Conservation (phyloP, 2,888 invertebrate species). For the Melinopterus prodromus region DNA sequence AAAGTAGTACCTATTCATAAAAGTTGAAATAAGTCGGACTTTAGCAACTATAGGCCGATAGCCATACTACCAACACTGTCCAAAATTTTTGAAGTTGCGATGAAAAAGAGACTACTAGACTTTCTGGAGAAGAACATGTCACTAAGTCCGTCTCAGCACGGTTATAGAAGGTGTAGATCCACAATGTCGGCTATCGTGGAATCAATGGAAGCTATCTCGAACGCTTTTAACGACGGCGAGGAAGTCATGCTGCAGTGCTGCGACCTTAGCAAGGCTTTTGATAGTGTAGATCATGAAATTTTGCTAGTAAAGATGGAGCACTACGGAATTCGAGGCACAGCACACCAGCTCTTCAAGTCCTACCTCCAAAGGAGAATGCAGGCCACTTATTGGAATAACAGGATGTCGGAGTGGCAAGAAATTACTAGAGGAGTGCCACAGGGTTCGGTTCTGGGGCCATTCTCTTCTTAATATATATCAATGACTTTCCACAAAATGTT, state of each 20-base stretch:
- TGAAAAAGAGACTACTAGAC: constrained; percentile 8
- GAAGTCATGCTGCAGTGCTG: not conserved
- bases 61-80: too few relatives aligned
- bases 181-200: constrained; percentile 5
- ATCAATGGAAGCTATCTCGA: not conserved
- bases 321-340: not conserved
- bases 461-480: not conserved
- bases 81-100: not conserved
- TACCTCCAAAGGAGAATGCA: not conserved
- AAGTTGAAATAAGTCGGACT: too few relatives aligned
- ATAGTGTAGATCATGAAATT: constrained; percentile 11
- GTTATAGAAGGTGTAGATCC: constrained; percentile 6
- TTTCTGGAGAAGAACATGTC: not conserved
- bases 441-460: not conserved
- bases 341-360: not conserved
- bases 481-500: not conserved
- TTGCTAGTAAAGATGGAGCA: not conserved
- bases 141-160: not conserved
- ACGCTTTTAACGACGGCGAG: not conserved
- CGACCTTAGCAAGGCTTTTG: constrained; percentile 16
- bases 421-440: not conserved
- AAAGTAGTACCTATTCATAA: too few relatives aligned
- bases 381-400: not conserved
- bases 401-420: not conserved
- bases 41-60: too few relatives aligned